A percentile compares a stretch with the other conserved stretches of the same genome.
Conservation (phyloP, 1,140 invertebrate species). For the Drosophila sechellia region DNA sequence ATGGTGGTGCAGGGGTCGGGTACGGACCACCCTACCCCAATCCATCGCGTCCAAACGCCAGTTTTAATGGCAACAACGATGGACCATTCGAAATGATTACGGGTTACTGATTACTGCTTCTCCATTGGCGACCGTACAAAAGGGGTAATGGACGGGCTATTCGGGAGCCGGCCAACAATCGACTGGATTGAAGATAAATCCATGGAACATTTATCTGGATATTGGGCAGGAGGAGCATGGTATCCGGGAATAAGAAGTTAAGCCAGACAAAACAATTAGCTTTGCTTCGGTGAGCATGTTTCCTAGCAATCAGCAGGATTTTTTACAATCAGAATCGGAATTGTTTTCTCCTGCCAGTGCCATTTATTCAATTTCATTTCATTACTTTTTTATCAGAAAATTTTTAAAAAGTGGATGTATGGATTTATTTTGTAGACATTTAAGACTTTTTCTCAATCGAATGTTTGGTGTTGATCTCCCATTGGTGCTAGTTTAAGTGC, state of each 20-base stretch:
- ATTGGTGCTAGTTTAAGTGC: background rate
- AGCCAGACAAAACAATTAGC: constrained; percentile 50
- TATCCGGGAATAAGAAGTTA: constrained; percentile 21
- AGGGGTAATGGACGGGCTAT: constrained; percentile 10
- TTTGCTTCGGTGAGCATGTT: constrained; percentile 32
- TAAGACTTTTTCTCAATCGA: background rate
- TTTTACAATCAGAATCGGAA: constrained; percentile 12
- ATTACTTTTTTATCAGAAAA: background rate
- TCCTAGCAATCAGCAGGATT: constrained; percentile 9
- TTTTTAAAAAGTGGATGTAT: background rate
- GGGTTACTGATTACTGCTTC: constrained; percentile 59
- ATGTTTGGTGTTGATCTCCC: background rate
- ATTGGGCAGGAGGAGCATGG: background rate
- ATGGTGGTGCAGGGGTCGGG: background rate
- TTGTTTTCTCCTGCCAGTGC: background rate
- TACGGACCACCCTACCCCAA: background rate
- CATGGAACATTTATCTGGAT: constrained; percentile 18
- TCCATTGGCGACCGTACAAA: constrained; percentile 2
- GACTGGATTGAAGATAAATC: constrained; percentile 18
- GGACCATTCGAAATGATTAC: constrained; percentile 58
- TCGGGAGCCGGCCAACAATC: constrained; percentile 1
- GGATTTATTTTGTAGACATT: too few species aligned
- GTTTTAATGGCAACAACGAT: constrained; percentile 48
- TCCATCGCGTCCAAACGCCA: background rate
- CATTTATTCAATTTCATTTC: constrained; percentile 3